Evolutionary conservation across 2,888 invertebrate genomes (phyloP).

Genomic region (Scrobipalpa costella): DNA sequence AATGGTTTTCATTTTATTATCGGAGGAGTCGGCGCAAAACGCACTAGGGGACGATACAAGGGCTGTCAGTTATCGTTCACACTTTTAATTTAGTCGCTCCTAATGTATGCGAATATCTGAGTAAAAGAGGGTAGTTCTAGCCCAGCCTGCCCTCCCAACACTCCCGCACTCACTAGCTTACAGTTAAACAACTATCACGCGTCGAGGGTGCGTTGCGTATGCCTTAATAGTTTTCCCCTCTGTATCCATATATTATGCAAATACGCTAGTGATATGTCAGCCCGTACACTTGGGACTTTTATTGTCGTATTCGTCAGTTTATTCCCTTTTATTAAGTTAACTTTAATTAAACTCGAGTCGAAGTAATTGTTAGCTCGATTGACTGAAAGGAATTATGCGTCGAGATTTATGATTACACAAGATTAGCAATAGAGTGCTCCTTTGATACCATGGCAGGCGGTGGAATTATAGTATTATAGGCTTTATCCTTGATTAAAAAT

Average conservation of each 20-base stretch:
- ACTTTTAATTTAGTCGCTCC: constrained; percentile 80
- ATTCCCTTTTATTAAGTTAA: constrained; percentile 79
- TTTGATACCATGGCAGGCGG: constrained; percentile 7
- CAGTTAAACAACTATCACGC: constrained; percentile 77
- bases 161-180: constrained; percentile 56
- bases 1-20: constrained; percentile 76
- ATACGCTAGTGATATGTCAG: constrained; percentile 79
- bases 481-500: constrained; percentile 23
- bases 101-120: constrained; percentile 77
- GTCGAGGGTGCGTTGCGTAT: constrained; percentile 66
- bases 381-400: constrained; percentile 72
- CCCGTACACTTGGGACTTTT: constrained; percentile 76
- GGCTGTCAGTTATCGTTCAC: constrained; percentile 70
- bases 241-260: constrained; percentile 78
- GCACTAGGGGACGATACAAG: constrained; percentile 51
- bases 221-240: constrained; percentile 78
- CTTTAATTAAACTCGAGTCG: constrained; percentile 79
- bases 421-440: constrained; percentile 43
- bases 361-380: constrained; percentile 75
- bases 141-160: constrained; percentile 35
- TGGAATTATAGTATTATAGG: constrained; percentile 18
- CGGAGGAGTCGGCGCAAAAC: constrained; percentile 53
- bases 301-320: constrained; percentile 74
- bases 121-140: constrained; percentile 53
- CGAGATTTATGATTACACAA: constrained; percentile 70